Conservation (phyloP, 2,113 vertebrate genomes). For the Harpagus bidentatus region DNA sequence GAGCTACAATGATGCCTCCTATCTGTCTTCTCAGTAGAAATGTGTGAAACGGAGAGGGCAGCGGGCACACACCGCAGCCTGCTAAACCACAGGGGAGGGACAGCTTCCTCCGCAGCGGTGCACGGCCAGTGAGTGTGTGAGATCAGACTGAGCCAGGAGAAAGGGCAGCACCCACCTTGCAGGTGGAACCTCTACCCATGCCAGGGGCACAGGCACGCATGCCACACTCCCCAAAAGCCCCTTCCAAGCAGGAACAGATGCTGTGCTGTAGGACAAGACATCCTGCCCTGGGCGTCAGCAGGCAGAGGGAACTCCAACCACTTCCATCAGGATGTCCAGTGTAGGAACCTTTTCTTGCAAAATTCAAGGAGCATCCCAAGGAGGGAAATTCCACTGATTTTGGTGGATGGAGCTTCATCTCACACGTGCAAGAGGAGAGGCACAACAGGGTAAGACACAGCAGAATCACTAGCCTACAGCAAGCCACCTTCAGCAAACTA, state of each 20-base stretch:
- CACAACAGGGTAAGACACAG: not conserved
- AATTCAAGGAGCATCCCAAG: not conserved
- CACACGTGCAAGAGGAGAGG: not conserved
- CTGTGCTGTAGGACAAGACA: not conserved
- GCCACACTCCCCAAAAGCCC: not conserved
- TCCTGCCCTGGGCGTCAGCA: too few species aligned
- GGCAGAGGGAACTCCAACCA: not conserved
- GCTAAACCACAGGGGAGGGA: too few species aligned
- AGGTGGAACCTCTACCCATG: not conserved
- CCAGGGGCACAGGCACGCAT: not conserved
- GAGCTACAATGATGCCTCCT: not conserved
- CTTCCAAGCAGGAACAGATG: not conserved
- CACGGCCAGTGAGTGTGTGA: not conserved
- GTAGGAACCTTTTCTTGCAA: not conserved
- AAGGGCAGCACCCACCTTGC: not conserved
- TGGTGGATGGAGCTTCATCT: not conserved
- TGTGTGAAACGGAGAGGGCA: not conserved
- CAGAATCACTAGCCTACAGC: not conserved
- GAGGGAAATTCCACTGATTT: not conserved
- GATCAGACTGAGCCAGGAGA: not conserved
- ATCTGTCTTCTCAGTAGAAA: not conserved
- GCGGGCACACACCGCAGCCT: not conserved
- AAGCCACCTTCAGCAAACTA: not conserved
- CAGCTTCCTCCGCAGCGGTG: fast-evolving
- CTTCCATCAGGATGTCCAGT: not conserved